Evolutionary conservation across 2,888 invertebrate genomes (phyloP).

Genomic region (Caenorhabditis afra): DNA sequence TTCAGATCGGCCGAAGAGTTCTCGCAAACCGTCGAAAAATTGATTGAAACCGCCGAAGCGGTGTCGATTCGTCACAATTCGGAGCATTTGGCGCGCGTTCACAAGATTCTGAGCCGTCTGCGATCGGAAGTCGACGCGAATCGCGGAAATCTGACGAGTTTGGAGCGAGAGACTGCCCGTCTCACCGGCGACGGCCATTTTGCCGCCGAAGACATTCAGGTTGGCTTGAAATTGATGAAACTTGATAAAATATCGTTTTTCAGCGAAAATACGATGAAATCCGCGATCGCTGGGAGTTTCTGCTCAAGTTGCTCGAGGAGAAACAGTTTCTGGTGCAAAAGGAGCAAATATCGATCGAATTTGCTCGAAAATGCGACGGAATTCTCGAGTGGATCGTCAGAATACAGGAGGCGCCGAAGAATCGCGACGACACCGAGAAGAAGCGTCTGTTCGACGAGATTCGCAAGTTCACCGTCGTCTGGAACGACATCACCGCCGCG

Average conservation of each 20-base stretch:
- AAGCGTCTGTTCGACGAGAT: conserved; percentile 38
- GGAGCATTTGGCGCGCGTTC: conserved; percentile 16
- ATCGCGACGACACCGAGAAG: neutral
- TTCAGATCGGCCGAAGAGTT: conserved; percentile 30
- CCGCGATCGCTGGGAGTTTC: conserved; percentile 23
- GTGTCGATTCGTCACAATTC: conserved; percentile 4
- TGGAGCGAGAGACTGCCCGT: conserved; percentile 16
- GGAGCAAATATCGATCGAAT: conserved; percentile 35
- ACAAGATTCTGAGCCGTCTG: conserved; percentile 9
- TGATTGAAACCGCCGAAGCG: conserved; percentile 33
- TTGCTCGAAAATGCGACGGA: conserved; percentile 16
- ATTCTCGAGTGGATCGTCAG: conserved; percentile 32
- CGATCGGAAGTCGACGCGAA: conserved; percentile 17
- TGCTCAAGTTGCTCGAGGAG: conserved; percentile 18
- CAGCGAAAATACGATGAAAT: conserved; percentile 8
- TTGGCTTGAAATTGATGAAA: neutral
- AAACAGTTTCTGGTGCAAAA: conserved; percentile 12
- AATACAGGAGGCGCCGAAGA: conserved; percentile 11
- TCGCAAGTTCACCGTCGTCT: conserved; percentile 33
- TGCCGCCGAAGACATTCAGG: conserved; percentile 34
- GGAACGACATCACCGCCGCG: conserved; percentile 38
- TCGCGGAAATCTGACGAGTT: neutral
- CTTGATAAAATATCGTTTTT: neutral
- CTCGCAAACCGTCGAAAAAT: conserved; percentile 10
- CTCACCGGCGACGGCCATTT: conserved; percentile 27